Percentiles rank a stretch among this genome's conserved stretches.
phyloP scores from a whole-genome alignment of 2,113 vertebrate species.

The Tretioscincus oriximinensis region DNA sequence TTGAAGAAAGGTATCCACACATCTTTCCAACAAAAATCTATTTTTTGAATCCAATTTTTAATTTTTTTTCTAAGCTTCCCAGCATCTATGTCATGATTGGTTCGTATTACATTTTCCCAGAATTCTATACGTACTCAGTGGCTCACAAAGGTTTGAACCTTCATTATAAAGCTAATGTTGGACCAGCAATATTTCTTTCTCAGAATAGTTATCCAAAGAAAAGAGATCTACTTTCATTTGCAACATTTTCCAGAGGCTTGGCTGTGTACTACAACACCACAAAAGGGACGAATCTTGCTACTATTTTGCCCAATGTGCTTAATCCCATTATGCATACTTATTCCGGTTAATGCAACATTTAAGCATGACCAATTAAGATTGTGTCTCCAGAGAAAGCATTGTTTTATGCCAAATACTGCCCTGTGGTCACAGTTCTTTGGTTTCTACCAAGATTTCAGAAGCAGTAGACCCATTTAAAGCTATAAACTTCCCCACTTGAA shows the following conservation, averaged over 20 bases:
- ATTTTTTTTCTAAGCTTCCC: too few relatives aligned
- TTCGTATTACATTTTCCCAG: too few relatives aligned
- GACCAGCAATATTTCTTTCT: background rate
- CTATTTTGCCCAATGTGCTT: background rate
- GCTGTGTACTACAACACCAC: background rate
- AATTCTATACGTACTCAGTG: too few relatives aligned
- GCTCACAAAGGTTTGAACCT: too few relatives aligned
- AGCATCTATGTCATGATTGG: too few relatives aligned
- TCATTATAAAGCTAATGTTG: too few relatives aligned
- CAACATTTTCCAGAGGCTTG: background rate
- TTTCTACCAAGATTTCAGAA: slow-evolving; percentile 4
- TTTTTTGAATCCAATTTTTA: too few relatives aligned
- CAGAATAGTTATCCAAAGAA: background rate
- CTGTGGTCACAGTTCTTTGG: background rate
- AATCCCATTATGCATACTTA: background rate
- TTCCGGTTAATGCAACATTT: background rate
- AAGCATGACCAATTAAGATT: background rate
- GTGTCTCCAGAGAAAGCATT: background rate
- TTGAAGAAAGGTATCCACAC: too few relatives aligned
- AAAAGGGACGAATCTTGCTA: background rate
- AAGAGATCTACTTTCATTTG: background rate
- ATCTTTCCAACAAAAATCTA: too few relatives aligned
- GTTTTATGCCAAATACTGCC: background rate
- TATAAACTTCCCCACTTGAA: background rate
- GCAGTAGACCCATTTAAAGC: background rate